Base-by-base conservation (phyloP, 2,797 vertebrate genomes). In the Botia kubotai region DNA sequence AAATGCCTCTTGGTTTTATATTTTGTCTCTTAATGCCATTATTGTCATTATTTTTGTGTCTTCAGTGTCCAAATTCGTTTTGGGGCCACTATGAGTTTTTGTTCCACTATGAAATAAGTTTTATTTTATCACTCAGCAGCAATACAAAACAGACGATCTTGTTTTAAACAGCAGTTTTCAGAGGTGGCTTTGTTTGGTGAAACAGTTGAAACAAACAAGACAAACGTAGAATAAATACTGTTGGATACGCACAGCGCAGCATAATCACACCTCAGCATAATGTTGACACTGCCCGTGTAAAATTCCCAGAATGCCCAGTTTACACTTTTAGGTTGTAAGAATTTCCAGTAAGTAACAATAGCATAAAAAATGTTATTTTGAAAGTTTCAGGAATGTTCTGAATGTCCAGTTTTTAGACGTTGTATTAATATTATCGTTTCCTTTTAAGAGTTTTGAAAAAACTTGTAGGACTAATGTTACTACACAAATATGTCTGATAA, bases 261-360 rank as follows among this genome's bases (percentile, higher is more conserved):
- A 58, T 73, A 33, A 33, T 33, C 4, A 26, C 23, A 26, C 57
- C n/a, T 19, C 21, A 26, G 36, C 39, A 48, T 5, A 46, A 60
- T 8, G 7, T 60, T 60, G 48, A 63, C 52, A 71, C 67, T 60
- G 53, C 48, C 43, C 21, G n/a, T 52, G 57, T 79, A 36, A 62
- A 71, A 62, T 71, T 79, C 57, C 43, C 39, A 39, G 33, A 33
- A 33, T 33, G 33, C 33, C 33, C 33, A 33, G 33, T 5, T 33
- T 3, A 33, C 33, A 33, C 33, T 33, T 33, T 33, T 33, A 33
- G 33, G 33, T 33, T 33, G 33, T 33, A 33, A 33, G 33, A 33
- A 33, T 33, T 33, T 33, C 33, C 33, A 33, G 3, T 33, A 33
- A 33, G 33, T 5, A 33, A 33, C 33, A 33, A 33, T 33, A 33